Conservation (phyloP, 2,888 invertebrate species). For the Sipha maydis region DNA sequence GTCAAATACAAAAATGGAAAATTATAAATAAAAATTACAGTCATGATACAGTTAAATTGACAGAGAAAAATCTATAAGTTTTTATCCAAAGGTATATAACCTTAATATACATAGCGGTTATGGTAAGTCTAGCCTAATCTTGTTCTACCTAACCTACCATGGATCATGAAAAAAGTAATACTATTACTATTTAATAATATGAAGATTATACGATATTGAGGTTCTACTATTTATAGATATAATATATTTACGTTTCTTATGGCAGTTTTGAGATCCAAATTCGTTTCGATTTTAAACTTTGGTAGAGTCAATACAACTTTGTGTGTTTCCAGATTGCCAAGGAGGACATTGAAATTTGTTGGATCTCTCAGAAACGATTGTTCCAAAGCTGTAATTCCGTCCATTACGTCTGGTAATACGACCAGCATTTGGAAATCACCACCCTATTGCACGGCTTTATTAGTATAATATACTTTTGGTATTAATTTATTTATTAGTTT, state of each 20-base stretch:
- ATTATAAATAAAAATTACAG: no score
- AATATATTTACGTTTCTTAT: constrained; percentile 72
- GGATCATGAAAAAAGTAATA: no score
- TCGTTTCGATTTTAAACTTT: constrained; percentile 82
- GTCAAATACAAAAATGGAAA: no score
- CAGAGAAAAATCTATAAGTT: no score
- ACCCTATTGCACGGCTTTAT: background rate
- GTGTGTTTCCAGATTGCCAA: constrained; percentile 68
- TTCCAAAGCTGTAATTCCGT: constrained; percentile 75
- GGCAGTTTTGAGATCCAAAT: constrained; percentile 73
- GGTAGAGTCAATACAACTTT: constrained; percentile 79
- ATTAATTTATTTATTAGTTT: background rate
- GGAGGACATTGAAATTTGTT: constrained; percentile 70
- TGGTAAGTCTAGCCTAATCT: no score
- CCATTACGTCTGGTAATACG: constrained; percentile 77
- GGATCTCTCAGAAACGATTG: constrained; percentile 63
- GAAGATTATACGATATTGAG: no score
- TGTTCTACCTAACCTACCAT: no score
- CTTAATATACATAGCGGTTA: no score
- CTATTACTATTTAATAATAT: no score
- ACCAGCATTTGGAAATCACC: constrained; percentile 78
- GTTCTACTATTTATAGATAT: no score
- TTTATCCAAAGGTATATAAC: no score
- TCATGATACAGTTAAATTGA: no score
- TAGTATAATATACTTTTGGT: background rate